Evolutionary conservation across 2,113 vertebrate genomes (phyloP), one percentile per base, ranked within the genome.

Genomic region (Engraulis encrasicolus): DNA sequence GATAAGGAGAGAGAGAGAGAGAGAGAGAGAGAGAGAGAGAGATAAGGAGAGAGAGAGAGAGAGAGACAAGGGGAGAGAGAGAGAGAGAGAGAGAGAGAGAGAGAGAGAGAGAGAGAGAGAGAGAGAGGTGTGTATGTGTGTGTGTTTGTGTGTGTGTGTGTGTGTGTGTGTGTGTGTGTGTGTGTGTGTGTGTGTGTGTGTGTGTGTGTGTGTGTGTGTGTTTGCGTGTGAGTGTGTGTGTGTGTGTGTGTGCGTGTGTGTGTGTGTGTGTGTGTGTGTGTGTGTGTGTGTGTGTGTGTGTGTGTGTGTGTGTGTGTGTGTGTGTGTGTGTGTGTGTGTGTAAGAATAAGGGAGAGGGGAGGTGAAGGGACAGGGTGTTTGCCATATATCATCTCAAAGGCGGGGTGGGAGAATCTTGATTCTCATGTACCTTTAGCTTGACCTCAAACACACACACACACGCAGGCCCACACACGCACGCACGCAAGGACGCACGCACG

Each of bases 391-490:
- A 90, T 79, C 74, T 20, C 48, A 50, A 87, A 90, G 84, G 83
- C 86, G 80, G 89, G 88, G 86, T 85, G 84, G 86, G 88, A 89
- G 88, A 88, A 79, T 86, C 86, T 82, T 84, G 71, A 85, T 91
- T 90, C 90, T 91, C 90, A 89, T 78, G 79, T 90, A 86, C 85
- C 87, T 82, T 88, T 89, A 79, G 91, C 86, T 88, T 82, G 80
- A 85, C 80, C 50, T 36, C 48, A 81, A 50, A 83, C 82, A 66
- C 74, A 50, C 83, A 34, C 80, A 54, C 50, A 38, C 82, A 78
- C 82, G 78, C 78, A 81, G 48, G 80, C 77, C 58, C 83, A 81
- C 78, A 84, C 31, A 84, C 86, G 83, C 85, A 27, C 84, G 84
- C 38, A 81, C 86, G 0, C 84, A 85, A 50, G 48, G 74, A 82